Percentiles rank a stretch among this genome's conserved stretches.
phyloP scores from a whole-genome alignment of 2,113 vertebrate species.

The Arenaria interpres region DNA sequence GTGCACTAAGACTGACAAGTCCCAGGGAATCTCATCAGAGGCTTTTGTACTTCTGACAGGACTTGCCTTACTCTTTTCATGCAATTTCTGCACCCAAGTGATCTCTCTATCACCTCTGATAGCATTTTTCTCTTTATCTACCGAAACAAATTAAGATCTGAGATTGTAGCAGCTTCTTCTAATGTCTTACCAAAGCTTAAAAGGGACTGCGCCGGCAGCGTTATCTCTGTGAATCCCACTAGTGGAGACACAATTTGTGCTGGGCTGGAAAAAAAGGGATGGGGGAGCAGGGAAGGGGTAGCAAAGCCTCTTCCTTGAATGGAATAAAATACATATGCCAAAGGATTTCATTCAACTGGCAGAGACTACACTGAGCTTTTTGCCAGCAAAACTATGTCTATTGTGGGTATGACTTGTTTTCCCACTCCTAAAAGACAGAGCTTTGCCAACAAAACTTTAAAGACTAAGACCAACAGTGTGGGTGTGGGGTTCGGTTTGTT shows the following conservation, averaged over 20 bases:
- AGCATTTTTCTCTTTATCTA: background rate
- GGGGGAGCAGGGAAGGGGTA: background rate
- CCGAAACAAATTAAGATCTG: background rate
- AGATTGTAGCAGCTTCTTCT: background rate
- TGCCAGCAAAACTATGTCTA: background rate
- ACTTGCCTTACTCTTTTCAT: background rate
- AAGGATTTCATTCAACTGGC: constrained; percentile 26
- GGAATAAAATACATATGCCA: background rate
- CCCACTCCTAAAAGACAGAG: constrained; percentile 34
- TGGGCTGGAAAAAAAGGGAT: background rate
- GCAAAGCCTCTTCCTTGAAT: background rate
- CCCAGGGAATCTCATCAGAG: background rate
- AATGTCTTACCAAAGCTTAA: background rate
- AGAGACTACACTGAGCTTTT: background rate
- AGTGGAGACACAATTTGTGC: background rate
- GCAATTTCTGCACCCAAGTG: background rate
- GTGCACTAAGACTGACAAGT: background rate
- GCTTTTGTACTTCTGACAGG: background rate
- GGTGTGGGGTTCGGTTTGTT: background rate
- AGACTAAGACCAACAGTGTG: background rate
- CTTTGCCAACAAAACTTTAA: constrained; percentile 59
- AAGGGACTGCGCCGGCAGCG: background rate
- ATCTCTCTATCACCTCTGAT: background rate
- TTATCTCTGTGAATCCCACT: background rate
- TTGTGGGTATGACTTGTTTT: constrained; percentile 44